phyloP scores from a whole-genome alignment of 2,797 vertebrate species.

The Uromys caudimaculatus region DNA sequence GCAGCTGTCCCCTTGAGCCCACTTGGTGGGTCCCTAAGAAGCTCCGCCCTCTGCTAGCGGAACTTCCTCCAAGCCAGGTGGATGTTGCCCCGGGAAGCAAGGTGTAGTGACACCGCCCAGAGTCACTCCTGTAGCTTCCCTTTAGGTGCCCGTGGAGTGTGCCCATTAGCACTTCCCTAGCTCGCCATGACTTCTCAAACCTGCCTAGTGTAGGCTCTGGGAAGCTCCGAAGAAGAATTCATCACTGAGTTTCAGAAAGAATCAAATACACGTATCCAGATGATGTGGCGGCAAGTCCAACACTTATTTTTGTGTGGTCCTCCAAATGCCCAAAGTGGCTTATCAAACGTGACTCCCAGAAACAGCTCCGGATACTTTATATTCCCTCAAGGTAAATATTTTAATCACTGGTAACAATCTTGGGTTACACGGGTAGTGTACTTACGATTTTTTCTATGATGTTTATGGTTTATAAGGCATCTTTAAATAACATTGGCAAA shows the following conservation, averaged over 20 bases:
- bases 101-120: constrained; percentile 65
- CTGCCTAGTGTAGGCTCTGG: background rate
- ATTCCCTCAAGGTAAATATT: constrained; percentile 62
- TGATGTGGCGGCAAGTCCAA: constrained; percentile 42
- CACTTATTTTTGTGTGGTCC: constrained; percentile 35
- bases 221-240: background rate
- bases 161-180: background rate
- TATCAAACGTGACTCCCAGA: constrained; percentile 48
- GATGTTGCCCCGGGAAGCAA: constrained; percentile 67
- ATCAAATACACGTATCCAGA: constrained; percentile 58
- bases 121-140: constrained; percentile 22
- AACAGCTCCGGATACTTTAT: constrained; percentile 44
- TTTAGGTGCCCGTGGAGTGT: background rate
- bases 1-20: background rate
- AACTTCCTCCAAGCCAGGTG: background rate
- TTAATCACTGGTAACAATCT: background rate
- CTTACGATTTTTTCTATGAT: constrained; percentile 9
- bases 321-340: constrained; percentile 49
- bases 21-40: background rate
- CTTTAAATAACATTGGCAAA: constrained; percentile 43
- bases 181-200: constrained; percentile 44
- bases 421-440: background rate
- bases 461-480: background rate
- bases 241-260: constrained; percentile 37
- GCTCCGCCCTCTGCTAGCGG: background rate